phyloP scores from a whole-genome alignment of 2,113 vertebrate genomes.

The Colaptes auratus region DNA sequence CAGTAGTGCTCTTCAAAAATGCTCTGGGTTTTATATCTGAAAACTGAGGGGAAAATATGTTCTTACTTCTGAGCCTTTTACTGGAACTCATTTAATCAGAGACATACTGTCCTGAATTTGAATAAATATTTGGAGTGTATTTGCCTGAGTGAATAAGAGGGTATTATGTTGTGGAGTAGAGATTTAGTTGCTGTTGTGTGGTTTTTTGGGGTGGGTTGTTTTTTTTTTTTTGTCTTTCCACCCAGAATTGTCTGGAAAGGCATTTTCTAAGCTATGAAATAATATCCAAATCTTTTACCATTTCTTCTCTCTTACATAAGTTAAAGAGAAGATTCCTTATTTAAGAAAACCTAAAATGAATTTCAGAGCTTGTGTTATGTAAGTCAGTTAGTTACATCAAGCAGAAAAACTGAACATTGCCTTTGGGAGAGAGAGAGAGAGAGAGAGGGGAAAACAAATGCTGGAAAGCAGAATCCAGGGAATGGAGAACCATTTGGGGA shows the following conservation, averaged over 20 bases:
- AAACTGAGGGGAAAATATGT: neutral
- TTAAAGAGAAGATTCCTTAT: conserved; percentile 57
- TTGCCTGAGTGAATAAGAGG: conserved; percentile 11
- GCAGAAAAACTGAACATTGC: conserved; percentile 63
- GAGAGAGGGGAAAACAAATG: neutral
- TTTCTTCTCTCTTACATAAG: conserved; percentile 56
- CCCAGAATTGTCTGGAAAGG: neutral
- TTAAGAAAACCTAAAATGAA: conserved; percentile 56
- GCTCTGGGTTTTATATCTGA: neutral
- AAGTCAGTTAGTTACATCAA: conserved; percentile 64
- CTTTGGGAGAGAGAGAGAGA: neutral
- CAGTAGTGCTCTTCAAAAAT: neutral
- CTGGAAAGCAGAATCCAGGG: conserved; percentile 33
- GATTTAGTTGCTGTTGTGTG: neutral
- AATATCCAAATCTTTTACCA: neutral
- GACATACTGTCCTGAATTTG: neutral
- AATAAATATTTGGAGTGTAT: neutral
- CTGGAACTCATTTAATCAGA: conserved; percentile 15
- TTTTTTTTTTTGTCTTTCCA: neutral
- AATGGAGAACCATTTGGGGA: conserved; percentile 20
- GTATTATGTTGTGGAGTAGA: neutral
- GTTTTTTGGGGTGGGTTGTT: neutral
- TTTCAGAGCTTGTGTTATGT: conserved; percentile 61
- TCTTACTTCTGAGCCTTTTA: conserved; percentile 6
- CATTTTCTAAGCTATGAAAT: neutral